These are phyloP conservation scores for Diogma glabrata DNA, from an alignment of 2,888 invertebrate genomes.

Conservation along the genomic window DNA sequence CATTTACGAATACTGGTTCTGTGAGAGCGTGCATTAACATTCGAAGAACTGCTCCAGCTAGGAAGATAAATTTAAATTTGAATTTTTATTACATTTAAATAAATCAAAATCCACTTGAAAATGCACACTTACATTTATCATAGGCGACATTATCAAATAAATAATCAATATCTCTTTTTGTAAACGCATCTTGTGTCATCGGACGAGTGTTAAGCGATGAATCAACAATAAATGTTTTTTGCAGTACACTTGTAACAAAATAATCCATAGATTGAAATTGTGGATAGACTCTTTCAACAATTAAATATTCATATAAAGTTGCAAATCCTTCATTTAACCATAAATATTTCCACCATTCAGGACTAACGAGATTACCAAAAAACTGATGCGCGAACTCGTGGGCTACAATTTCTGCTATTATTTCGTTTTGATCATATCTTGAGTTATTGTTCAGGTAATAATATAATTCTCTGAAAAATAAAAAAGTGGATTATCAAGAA, in stretches of 20 bases:
- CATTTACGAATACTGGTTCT: conserved; percentile 51
- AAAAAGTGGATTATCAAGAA: too few relatives aligned
- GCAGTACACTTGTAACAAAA: conserved; percentile 61
- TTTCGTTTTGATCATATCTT: too few relatives aligned
- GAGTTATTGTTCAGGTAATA: too few relatives aligned
- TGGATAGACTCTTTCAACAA: conserved; percentile 42
- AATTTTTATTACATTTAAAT: neutral
- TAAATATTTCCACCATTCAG: conserved; percentile 56
- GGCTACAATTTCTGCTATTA: conserved; percentile 43
- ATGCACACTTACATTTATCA: conserved; percentile 55
- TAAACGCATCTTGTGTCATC: conserved; percentile 67
- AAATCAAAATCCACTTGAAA: neutral
- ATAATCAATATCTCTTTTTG: conserved; percentile 70
- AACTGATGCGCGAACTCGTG: conserved; percentile 62
- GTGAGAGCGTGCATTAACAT: conserved; percentile 78
- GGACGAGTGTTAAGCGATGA: conserved; percentile 65
- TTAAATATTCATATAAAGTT: conserved; percentile 53
- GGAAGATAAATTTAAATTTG: conserved; percentile 16
- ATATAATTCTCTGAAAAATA: too few relatives aligned
- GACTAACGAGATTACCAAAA: conserved; percentile 66
- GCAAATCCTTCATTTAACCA: conserved; percentile 71
- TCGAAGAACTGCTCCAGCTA: conserved; percentile 46
- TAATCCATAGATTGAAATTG: conserved; percentile 64
- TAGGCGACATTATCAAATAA: conserved; percentile 82
- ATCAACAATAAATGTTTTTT: conserved; percentile 59